These are phyloP conservation scores for Hafferia zeledoni DNA, from an alignment of 2,797 vertebrate genomes.

Conservation along the genomic window DNA sequence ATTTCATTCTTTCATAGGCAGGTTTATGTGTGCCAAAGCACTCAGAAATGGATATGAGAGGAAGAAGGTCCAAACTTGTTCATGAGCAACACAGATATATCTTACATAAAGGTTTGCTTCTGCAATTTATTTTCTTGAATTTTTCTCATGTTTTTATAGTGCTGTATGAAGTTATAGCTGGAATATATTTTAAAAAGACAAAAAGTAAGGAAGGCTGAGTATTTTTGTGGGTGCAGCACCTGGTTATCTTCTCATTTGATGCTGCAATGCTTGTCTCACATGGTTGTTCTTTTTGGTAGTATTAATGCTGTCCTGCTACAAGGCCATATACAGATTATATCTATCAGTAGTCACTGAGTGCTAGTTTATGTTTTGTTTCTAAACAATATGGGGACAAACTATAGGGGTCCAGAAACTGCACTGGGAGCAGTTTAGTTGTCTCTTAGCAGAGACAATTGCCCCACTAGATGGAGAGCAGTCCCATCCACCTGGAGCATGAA, in stretches of 20 bases:
- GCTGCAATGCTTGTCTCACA: background rate
- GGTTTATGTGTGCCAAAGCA: background rate
- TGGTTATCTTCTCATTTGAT: background rate
- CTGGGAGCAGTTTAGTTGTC: background rate
- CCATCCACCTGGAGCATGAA: background rate
- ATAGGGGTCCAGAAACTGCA: background rate
- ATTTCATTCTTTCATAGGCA: background rate
- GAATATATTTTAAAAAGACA: background rate
- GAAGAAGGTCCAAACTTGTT: background rate
- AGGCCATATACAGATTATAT: too few relatives aligned
- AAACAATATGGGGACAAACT: background rate
- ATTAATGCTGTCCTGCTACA: background rate
- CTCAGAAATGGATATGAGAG: background rate
- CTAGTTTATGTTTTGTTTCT: background rate
- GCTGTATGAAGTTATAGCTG: background rate
- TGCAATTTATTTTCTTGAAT: background rate
- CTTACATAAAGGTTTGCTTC: background rate
- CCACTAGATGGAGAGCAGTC: rapidly evolving
- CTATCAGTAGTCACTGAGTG: background rate
- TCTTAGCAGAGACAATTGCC: background rate
- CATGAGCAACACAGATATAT: too few relatives aligned
- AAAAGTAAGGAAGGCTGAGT: background rate
- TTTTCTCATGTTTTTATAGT: background rate
- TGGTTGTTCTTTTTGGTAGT: background rate
- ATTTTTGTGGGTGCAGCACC: background rate